Base-by-base conservation (phyloP, 2,113 vertebrate genomes). In the Archocentrus centrarchus region DNA sequence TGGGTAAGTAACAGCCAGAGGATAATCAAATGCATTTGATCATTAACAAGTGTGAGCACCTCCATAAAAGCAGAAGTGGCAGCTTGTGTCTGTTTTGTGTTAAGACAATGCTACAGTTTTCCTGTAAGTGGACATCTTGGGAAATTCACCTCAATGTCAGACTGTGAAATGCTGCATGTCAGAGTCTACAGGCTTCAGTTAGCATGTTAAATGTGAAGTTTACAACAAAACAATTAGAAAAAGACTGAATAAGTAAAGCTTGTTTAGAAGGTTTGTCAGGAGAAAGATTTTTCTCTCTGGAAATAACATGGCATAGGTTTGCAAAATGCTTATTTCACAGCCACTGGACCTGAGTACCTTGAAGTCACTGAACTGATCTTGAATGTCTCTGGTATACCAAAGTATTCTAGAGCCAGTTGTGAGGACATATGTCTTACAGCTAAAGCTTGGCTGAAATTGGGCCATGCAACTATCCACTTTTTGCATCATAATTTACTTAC, bases 401-500 rank as follows among this genome's bases (percentile, higher is more conserved):
- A 24, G 11, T 64, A 41, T 41, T 24, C 37, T 41, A 64, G 62
- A 64, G 37, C 11, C 62, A 41, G 11, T 22, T 64, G 20, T 41
- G 37, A 0, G 0, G 20, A 0, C 37, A 64, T 41, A 37, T 41
- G 62, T 64, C 37, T 64, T 11, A 22, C 20, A 41, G 6, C 11
- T 41, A 5, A 24, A 64, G 62, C 37, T 41, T 64, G 22, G 22
- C 20, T 13, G 22, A 1, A 64, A 41, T 15, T 64, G 37, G 7
- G 62, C 39, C 2, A 7, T 64, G 3, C 62, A 64, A 37, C 0
- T 41, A 22, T 22, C 5, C 6, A 64, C 3, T 41, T 41, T 6
- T 66, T 44, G 63, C 0, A 50, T 64, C 1, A 20, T 1, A 63
- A 35, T 30, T 41, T 9, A 60, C 86, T 86, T 79, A 91, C 84